A percentile compares a stretch with the other conserved stretches of the same genome.
Evolutionary conservation across 1,140 invertebrate genomes (phyloP).

Genomic region (Mactra quadrangularis): DNA sequence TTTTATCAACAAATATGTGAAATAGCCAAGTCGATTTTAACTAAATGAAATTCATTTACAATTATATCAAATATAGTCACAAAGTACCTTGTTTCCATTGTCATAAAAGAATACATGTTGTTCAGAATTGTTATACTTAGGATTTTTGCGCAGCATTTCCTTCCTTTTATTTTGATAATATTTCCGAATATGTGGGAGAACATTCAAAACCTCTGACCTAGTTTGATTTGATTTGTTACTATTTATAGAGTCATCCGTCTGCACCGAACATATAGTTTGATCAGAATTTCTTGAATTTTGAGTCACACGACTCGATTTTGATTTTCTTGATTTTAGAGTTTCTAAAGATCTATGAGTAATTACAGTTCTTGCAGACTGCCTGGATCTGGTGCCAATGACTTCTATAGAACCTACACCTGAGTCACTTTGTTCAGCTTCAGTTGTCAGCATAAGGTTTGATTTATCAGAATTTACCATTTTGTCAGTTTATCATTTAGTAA

Average conservation of each 20-base stretch:
- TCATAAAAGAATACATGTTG: constrained; percentile 42
- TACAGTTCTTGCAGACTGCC: neutral
- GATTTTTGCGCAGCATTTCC: neutral
- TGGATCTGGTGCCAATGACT: neutral
- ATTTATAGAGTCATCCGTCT: neutral
- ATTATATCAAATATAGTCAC: too few relatives aligned
- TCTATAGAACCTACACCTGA: neutral
- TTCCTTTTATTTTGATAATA: constrained; percentile 14
- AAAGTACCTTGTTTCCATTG: constrained; percentile 19
- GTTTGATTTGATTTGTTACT: constrained; percentile 8
- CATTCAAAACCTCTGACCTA: constrained; percentile 2
- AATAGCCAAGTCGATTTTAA: too few relatives aligned
- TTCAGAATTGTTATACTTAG: constrained; percentile 32
- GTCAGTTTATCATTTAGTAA: too few relatives aligned
- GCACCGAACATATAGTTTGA: neutral
- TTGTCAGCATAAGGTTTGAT: neutral
- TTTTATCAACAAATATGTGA: too few relatives aligned
- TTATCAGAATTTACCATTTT: too few relatives aligned
- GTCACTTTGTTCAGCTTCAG: neutral
- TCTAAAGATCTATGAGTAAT: constrained; percentile 5
- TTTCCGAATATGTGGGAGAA: constrained; percentile 8
- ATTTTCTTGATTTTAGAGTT: neutral
- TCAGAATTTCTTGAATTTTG: neutral
- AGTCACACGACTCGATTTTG: neutral
- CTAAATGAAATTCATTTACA: too few relatives aligned